phyloP scores from a whole-genome alignment of 2,113 vertebrate genomes.

The Chroicocephalus ridibundus region DNA sequence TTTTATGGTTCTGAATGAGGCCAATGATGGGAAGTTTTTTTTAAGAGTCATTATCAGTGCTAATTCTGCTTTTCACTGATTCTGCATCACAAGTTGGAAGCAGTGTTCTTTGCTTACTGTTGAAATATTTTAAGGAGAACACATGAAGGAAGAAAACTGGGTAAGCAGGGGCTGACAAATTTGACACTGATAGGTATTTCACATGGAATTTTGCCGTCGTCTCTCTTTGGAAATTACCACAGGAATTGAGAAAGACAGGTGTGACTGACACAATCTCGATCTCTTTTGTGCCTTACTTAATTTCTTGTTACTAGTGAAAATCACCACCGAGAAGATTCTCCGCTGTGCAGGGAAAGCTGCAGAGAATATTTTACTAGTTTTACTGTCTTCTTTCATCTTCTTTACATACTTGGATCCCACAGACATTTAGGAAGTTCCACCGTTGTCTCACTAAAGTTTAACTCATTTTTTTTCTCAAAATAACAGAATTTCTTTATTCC shows the following conservation, averaged over 20 bases:
- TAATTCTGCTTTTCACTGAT: not conserved
- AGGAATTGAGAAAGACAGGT: not conserved
- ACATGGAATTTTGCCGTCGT: not conserved
- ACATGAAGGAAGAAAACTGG: accelerated
- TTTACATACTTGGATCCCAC: not conserved
- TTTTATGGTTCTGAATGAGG: not conserved
- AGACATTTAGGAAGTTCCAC: not conserved
- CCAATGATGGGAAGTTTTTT: not conserved
- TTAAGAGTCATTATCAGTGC: not conserved
- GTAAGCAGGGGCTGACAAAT: not conserved
- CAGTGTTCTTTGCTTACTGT: not conserved
- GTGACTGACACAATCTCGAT: accelerated
- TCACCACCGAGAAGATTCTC: not conserved
- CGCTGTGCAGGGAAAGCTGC: not conserved
- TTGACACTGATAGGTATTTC: accelerated
- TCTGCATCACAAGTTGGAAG: not conserved
- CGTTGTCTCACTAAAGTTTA: not conserved
- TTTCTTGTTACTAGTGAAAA: not conserved
- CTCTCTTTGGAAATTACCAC: not conserved
- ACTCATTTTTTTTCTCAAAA: not conserved
- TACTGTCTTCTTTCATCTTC: not conserved
- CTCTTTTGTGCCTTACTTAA: not conserved
- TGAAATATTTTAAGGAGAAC: not conserved
- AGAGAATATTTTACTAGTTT: not conserved
- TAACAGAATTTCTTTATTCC: not conserved